Evolutionary conservation across 2,888 invertebrate genomes (phyloP).

Genomic region (Diarsia dahlii): DNA sequence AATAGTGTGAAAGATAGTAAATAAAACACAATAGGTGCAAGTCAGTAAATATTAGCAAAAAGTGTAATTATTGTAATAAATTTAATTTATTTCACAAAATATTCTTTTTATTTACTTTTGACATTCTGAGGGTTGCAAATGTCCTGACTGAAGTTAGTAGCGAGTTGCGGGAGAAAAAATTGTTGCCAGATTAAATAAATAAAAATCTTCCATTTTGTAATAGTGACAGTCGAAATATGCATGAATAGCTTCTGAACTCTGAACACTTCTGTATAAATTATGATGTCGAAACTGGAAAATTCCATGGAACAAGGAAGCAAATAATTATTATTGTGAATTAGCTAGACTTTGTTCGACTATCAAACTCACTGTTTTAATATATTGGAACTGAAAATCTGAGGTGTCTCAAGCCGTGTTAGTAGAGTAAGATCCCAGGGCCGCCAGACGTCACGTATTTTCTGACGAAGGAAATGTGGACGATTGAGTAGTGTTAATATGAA

Average conservation of each 20-base stretch:
- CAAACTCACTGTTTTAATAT: not conserved
- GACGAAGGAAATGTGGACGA: too few relatives aligned
- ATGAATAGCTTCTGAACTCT: not conserved
- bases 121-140: conserved; percentile 83
- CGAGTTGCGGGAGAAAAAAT: conserved; percentile 25
- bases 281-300: not conserved
- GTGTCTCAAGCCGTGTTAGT: too few relatives aligned
- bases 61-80: conserved; percentile 65
- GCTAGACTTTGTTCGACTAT: not conserved
- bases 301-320: not conserved
- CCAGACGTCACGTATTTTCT: too few relatives aligned
- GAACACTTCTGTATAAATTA: not conserved
- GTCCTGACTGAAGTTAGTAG: conserved; percentile 75
- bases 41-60: conserved; percentile 77
- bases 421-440: too few relatives aligned
- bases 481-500: too few relatives aligned
- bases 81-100: conserved; percentile 69
- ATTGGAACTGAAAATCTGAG: not conserved
- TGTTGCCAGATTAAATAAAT: conserved; percentile 54
- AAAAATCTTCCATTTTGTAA: not conserved
- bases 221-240: not conserved
- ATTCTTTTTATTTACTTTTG: conserved; percentile 86
- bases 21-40: conserved; percentile 74
- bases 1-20: conserved; percentile 69
- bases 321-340: too few relatives aligned